Percentiles rank a stretch among this genome's conserved stretches.
Evolutionary conservation across 2,113 vertebrate genomes (phyloP).

Genomic region (Corythornis cristatus): DNA sequence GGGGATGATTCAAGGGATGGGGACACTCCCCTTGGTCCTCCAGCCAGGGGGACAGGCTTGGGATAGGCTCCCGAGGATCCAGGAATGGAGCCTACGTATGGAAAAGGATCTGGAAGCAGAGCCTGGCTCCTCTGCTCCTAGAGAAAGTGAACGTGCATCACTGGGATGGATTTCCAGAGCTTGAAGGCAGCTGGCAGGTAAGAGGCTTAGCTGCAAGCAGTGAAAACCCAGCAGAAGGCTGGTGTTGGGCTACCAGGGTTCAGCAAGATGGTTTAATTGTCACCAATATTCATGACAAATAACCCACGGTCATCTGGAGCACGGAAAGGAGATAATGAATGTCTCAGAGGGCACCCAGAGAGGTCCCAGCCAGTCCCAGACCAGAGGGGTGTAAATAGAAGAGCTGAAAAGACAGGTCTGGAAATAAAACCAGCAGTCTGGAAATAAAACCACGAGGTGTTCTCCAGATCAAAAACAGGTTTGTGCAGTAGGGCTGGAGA

Average conservation of each 20-base stretch:
- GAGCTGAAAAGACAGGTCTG: neutral
- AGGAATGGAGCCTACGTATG: accelerated
- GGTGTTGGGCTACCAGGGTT: neutral
- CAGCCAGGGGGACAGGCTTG: neutral
- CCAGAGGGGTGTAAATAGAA: neutral
- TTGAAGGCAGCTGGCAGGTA: slow-evolving; percentile 16
- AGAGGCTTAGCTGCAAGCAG: neutral
- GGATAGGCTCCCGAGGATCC: neutral
- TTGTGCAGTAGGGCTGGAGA: neutral
- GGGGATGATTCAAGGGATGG: neutral
- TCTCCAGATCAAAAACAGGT: neutral
- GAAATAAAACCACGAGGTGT: neutral
- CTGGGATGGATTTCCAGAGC: neutral
- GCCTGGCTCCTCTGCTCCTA: neutral
- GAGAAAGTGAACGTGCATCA: slow-evolving; percentile 11
- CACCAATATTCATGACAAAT: accelerated
- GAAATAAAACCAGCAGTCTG: neutral
- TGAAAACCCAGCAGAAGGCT: neutral
- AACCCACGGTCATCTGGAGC: accelerated
- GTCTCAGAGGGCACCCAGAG: neutral
- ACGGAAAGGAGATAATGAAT: neutral
- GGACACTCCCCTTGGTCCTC: neutral
- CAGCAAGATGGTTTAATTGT: accelerated
- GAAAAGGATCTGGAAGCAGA: accelerated
- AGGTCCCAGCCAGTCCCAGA: accelerated